Evolutionary conservation across 2,888 invertebrate species (phyloP).

Genomic region (Nebria salina): DNA sequence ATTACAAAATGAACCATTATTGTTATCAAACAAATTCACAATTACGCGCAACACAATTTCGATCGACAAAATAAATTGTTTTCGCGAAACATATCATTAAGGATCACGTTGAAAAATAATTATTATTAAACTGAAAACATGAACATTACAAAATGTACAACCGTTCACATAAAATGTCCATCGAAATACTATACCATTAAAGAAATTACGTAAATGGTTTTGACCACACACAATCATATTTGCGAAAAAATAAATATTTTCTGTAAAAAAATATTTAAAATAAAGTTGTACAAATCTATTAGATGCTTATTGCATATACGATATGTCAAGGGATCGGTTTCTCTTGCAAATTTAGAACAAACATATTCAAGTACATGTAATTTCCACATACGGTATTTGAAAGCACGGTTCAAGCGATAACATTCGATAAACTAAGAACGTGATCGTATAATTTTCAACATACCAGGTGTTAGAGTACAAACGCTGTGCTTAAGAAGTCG

Average conservation of each 20-base stretch:
- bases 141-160: no score
- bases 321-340: background rate
- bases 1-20: no score
- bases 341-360: background rate
- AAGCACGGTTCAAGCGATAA: background rate
- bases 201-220: no score
- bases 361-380: background rate
- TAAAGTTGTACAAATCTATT: background rate
- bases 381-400: slow-evolving; percentile 1
- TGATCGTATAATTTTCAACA: background rate
- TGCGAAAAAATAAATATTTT: background rate
- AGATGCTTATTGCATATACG: background rate
- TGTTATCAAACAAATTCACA: no score
- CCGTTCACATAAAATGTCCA: no score
- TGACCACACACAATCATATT: no score
- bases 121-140: no score
- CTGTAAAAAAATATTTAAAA: background rate
- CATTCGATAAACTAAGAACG: background rate
- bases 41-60: no score
- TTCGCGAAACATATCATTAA: no score
- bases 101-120: no score
- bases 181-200: no score
- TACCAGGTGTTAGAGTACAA: background rate
- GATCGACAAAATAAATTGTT: no score
- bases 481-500: background rate